Conservation (phyloP, 35 echinoderm and acorn worm genomes). For the Chiridota heheva region DNA sequence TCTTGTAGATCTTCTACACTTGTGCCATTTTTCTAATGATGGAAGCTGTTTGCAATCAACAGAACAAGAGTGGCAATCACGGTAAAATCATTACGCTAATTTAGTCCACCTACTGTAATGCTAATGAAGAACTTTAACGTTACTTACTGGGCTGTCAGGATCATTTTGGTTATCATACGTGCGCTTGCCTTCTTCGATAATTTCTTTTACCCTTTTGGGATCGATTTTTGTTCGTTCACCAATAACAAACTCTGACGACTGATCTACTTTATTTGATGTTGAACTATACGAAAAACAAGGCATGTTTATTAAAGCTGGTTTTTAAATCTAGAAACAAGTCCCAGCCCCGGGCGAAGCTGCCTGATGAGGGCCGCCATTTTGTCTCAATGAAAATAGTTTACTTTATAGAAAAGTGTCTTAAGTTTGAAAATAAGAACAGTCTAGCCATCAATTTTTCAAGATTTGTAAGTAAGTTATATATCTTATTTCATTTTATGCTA, state of each 20-base stretch:
- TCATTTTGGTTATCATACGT: slow-evolving; percentile 33
- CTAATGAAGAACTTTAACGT: not conserved
- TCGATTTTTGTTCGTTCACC: slow-evolving; percentile 79
- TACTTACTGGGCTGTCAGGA: slow-evolving; percentile 22
- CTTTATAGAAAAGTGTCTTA: too few relatives aligned
- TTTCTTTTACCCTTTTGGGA: slow-evolving; percentile 74
- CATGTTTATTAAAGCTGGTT: slow-evolving; percentile 12
- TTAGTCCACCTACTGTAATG: too few relatives aligned
- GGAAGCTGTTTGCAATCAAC: too few relatives aligned
- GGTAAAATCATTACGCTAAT: too few relatives aligned
- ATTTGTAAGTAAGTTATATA: too few relatives aligned
- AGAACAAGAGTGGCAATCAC: too few relatives aligned
- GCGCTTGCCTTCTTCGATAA: slow-evolving; percentile 62
- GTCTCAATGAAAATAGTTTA: too few relatives aligned
- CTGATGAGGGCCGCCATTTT: slow-evolving; percentile 68
- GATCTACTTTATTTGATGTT: slow-evolving; percentile 71
- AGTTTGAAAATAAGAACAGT: too few relatives aligned
- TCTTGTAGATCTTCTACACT: too few relatives aligned
- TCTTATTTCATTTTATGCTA: too few relatives aligned
- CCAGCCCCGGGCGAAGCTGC: not conserved
- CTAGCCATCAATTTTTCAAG: too few relatives aligned
- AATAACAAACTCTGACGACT: slow-evolving; percentile 88
- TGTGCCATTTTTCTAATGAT: too few relatives aligned
- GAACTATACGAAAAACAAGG: slow-evolving; percentile 53
- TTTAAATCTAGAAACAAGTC: not conserved